A percentile compares a stretch with the other conserved stretches of the same genome.
These are phyloP conservation scores for Drosophila funebris DNA, from an alignment of 1,140 invertebrate genomes.

Conservation along the genomic window DNA sequence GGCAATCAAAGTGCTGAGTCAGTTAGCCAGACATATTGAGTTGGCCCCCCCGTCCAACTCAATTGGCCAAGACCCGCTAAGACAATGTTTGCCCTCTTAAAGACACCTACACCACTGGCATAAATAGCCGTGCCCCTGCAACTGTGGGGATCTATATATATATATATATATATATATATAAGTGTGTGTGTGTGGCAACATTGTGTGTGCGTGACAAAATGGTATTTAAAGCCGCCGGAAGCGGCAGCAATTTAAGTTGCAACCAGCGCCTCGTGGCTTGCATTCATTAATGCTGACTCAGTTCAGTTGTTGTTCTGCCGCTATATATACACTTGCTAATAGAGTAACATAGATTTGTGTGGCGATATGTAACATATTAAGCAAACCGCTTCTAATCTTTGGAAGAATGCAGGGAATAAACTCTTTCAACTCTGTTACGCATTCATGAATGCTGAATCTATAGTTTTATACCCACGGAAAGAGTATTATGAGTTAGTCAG, in stretches of 20 bases:
- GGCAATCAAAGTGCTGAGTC: slow-evolving; percentile 81
- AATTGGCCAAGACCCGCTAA: slow-evolving; percentile 68
- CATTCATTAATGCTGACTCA: slow-evolving; percentile 77
- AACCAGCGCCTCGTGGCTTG: slow-evolving; percentile 49
- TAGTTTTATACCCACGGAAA: no score
- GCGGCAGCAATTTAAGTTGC: slow-evolving; percentile 83
- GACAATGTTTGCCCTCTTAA: slow-evolving; percentile 66
- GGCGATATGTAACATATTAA: not conserved
- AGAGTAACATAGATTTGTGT: not conserved
- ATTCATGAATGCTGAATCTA: no score
- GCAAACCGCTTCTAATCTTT: not conserved
- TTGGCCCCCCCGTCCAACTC: slow-evolving; percentile 26
- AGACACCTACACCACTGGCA: slow-evolving; percentile 53
- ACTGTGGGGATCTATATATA: no score
- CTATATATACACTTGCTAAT: not conserved
- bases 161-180: no score
- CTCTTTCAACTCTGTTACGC: no score
- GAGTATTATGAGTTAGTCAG: no score
- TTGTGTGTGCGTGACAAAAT: slow-evolving; percentile 75
- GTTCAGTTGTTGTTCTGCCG: slow-evolving; percentile 6
- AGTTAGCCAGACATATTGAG: slow-evolving; percentile 81
- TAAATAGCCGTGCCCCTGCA: slow-evolving; percentile 24
- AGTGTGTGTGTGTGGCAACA: slow-evolving; percentile 19
- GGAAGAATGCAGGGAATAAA: not conserved
- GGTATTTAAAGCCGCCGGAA: slow-evolving; percentile 82